A percentile compares a stretch with the other conserved stretches of the same genome.
Evolutionary conservation across 2,888 invertebrate genomes (phyloP).

Genomic region (Schizaphis graminum): DNA sequence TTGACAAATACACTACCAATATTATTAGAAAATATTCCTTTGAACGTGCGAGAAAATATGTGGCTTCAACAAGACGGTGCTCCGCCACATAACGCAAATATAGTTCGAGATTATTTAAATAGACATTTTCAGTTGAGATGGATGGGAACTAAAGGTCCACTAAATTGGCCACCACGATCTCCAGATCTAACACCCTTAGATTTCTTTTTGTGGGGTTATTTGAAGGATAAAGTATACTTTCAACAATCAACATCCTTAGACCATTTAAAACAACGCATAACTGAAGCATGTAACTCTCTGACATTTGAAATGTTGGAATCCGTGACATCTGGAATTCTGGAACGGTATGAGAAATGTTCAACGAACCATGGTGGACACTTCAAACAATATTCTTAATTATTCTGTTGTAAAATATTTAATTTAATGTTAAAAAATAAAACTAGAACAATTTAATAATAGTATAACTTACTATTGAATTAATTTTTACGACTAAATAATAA

Average conservation of each 20-base stretch:
- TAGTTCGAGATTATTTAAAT: conserved; percentile 16
- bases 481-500: no score
- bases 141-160: conserved; percentile 3
- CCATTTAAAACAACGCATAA: neutral
- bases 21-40: conserved; percentile 13
- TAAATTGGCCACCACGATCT: conserved; percentile 1
- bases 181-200: neutral
- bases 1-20: conserved; percentile 22
- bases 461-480: no score
- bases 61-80: conserved; percentile 2
- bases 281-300: no score
- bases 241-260: neutral
- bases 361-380: no score
- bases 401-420: no score
- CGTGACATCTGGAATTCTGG: conserved; percentile 6
- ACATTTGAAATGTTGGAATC: no score
- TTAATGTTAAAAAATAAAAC: no score
- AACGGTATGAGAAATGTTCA: neutral
- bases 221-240: no score
- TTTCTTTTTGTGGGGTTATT: neutral
- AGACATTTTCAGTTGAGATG: neutral
- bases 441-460: no score
- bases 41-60: neutral
- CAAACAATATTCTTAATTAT: no score
- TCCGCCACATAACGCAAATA: neutral